Base-by-base conservation (phyloP, 1,140 invertebrate species). In the Archivesica marissinica region DNA sequence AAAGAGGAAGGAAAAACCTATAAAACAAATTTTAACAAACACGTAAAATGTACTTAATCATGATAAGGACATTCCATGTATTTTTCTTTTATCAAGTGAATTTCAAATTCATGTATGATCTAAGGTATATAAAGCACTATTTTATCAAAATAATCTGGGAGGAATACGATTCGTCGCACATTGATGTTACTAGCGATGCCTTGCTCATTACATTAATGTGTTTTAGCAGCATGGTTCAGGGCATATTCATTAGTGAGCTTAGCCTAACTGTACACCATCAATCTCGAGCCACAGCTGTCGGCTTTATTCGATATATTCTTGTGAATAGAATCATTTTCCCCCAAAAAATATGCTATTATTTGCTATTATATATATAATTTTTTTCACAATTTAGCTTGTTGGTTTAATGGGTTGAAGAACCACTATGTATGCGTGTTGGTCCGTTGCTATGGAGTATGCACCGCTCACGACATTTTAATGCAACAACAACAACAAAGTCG, bases 191-290 rank as follows among this genome's bases (percentile, higher is more conserved):
- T 20, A 35, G 30, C 30, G 11, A n/a, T 17, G 7, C 13, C 52
- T 50, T 54, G 17, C 28, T 41, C 44, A 44, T 75, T 54, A 75
- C 44, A 17, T 52, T 75, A 75, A 75, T 75, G 72, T 35, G 47
- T 75, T 75, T 75, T 75, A 54, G 72, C 72, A 54, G 72, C 72
- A 54, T 52, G 72, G 25, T 75, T 75, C 72, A 75, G 15, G n/a
- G 52, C 44, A 68, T 1, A 3, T 39, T 38, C 33, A n/a, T 39
- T 39, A 39, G n/a, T 7, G 6, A 20, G 23, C 17, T 68, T 68
- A n/a, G 33, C 64, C 64, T 68, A 68, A 68, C 64, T 68, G 35
- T 68, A 13, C 28, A 68, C 2, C 64, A 30, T 59, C n/a, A n/a
- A n/a, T n/a, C 54, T 28, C 4, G 7, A 11, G 11, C 1, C 25